Conservation (phyloP, 2,797 vertebrate genomes). For the Loriculus beryllinus region DNA sequence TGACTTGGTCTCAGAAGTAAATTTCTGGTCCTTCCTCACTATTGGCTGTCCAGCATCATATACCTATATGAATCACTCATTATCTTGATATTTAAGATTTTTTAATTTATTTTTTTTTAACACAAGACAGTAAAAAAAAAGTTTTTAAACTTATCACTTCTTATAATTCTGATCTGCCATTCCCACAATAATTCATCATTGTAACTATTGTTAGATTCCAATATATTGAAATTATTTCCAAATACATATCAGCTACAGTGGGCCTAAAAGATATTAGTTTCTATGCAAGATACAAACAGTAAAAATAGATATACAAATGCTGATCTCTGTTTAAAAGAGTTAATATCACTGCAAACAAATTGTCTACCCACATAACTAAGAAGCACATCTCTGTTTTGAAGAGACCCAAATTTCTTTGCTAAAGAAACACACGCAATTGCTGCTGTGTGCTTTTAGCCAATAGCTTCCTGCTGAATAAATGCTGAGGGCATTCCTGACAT, state of each 20-base stretch:
- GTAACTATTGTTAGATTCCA: neutral
- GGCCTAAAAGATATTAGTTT: neutral
- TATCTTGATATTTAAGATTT: neutral
- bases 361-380: neutral
- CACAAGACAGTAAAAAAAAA: neutral
- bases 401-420: neutral
- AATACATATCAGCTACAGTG: neutral
- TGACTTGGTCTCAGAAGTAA: neutral
- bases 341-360: neutral
- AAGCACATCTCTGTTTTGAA: neutral
- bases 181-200: neutral
- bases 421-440: neutral
- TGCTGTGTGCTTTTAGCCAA: neutral
- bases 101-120: neutral
- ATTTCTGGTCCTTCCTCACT: neutral
- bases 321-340: neutral
- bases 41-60: neutral
- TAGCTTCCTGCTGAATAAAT: slow-evolving; percentile 1
- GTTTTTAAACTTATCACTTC: neutral
- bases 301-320: neutral
- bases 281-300: neutral
- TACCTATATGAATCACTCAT: neutral
- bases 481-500: slow-evolving; percentile 53
- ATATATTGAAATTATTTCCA: neutral
- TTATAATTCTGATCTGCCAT: neutral